These are phyloP conservation scores for Neopipo cinnamomea DNA, from an alignment of 2,113 vertebrate genomes.

Conservation along the genomic window DNA sequence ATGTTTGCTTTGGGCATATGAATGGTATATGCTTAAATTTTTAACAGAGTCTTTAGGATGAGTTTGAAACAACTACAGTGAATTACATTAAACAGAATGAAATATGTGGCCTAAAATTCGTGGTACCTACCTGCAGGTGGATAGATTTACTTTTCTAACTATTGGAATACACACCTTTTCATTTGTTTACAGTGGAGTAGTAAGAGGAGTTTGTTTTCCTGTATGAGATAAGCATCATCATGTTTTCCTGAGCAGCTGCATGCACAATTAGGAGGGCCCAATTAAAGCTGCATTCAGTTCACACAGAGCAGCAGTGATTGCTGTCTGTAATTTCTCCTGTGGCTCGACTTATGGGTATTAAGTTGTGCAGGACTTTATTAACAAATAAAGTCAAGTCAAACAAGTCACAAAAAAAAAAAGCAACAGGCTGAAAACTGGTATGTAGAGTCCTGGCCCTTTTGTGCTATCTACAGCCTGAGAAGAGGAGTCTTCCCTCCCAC, in stretches of 20 bases:
- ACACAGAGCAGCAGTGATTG: not conserved
- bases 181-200: not conserved
- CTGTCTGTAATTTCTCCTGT: constrained; percentile 17
- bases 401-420: not conserved
- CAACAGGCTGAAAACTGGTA: not conserved
- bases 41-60: not conserved
- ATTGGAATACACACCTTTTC: not conserved
- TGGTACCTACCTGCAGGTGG: not conserved
- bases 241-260: constrained; percentile 18
- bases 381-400: constrained; percentile 7
- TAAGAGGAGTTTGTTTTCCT: constrained; percentile 12
- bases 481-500: not conserved
- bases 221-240: not conserved
- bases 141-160: not conserved
- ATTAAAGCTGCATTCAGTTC: constrained; percentile 20
- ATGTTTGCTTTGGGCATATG: not conserved
- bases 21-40: not conserved
- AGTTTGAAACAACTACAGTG: not conserved
- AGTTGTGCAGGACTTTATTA: constrained; percentile 1
- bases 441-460: not conserved
- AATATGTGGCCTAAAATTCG: not conserved
- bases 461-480: not conserved
- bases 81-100: not conserved
- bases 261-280: constrained; percentile 20
- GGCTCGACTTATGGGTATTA: constrained; percentile 4